Base-by-base conservation (phyloP, 2,888 invertebrate genomes). In the Eupithecia subumbrata region DNA sequence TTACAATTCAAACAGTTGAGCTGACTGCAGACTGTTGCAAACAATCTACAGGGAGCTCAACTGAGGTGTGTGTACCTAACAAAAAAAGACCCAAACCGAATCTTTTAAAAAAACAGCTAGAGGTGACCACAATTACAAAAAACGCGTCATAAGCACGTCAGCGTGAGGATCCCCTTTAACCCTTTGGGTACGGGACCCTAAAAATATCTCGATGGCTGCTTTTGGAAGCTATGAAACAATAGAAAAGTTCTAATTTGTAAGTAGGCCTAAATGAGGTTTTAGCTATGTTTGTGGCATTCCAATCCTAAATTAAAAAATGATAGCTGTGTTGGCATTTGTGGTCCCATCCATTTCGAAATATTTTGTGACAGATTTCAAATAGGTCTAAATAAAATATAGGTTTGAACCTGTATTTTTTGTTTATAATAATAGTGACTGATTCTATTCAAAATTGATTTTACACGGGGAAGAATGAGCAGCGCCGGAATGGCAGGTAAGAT, bases 401-500 rank as follows among this genome's bases (percentile, higher is more conserved):
- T 66, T 77, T 70, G 14, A 22, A 5, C 70, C 77, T 78, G 77
- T 77, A 71, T 79, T 67, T 78, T 81, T 79, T 80, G 80, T 81
- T 79, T 80, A 74, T 76, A 79, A 72, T 75, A 74, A 74, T 74
- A 74, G 78, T 76, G 63, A 74, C 77, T 77, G 80, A 85, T 84
- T 82, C 78, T 82, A 85, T 87, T 73, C 91, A 95, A 91, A 89
- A 95, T 95, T 93, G 93, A 93, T 92, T 95, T 94, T 83, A 92
- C 92, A 84, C 89, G 93, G 68, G 94, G 94, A 78, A 93, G 90
- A 82, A 94, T 95, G 94, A 94, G 92, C 93, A 95, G 95, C 87
- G 94, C 95, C 89, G 94, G 94, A n/a, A 94, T 95, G 94, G 94
- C 94, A 80, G 94, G 94, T 95, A 86, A 88, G 90, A 60, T 67